Conservation (phyloP, 2,113 vertebrate species). For the Urocynchramus pylzowi region DNA sequence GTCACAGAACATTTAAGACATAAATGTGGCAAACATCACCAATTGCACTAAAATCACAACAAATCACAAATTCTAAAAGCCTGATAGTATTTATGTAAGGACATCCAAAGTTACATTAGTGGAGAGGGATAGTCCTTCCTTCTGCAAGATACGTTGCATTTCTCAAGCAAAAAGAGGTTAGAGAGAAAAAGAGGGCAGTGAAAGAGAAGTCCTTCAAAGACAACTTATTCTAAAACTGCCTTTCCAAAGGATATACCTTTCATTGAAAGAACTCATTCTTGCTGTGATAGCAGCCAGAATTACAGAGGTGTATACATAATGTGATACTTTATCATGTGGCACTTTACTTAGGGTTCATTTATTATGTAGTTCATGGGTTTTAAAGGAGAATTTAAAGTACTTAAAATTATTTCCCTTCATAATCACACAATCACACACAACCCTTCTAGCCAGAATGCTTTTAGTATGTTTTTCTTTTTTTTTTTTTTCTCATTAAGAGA, state of each 20-base stretch:
- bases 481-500: background rate
- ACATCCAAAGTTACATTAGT: background rate
- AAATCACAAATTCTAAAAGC: background rate
- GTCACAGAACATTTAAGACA: background rate
- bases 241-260: background rate
- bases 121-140: background rate
- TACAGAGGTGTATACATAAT: background rate
- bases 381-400: background rate
- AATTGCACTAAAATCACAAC: background rate
- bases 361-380: background rate
- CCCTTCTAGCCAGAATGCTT: background rate
- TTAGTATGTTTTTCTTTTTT: background rate
- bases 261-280: background rate
- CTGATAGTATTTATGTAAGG: background rate
- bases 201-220: background rate
- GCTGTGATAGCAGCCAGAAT: background rate
- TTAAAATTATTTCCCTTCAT: background rate
- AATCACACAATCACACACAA: background rate
- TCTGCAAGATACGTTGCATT: background rate
- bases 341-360: background rate
- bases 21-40: background rate
- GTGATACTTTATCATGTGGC: background rate
- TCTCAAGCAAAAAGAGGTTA: background rate
- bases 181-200: background rate
- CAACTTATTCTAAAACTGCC: background rate